These are phyloP conservation scores for Chroicocephalus ridibundus DNA, from an alignment of 2,113 vertebrate genomes.

Conservation along the genomic window DNA sequence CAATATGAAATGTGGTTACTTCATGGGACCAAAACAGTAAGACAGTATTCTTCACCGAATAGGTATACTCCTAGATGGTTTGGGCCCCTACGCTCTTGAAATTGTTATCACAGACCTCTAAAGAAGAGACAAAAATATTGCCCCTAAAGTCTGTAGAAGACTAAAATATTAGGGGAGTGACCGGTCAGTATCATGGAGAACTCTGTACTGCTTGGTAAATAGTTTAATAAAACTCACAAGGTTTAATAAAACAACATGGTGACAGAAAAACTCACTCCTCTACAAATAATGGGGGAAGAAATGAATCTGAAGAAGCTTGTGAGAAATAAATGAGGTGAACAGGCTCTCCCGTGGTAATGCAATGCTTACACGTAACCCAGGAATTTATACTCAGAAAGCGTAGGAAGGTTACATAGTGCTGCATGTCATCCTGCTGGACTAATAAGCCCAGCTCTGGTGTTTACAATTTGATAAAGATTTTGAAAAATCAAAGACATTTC, in stretches of 20 bases:
- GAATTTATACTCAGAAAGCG: not conserved
- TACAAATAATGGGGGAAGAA: not conserved
- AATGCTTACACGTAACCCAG: not conserved
- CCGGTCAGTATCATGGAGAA: not conserved
- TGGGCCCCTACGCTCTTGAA: not conserved
- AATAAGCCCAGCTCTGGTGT: not conserved
- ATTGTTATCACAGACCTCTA: not conserved
- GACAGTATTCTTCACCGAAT: not conserved
- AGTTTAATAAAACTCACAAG: not conserved
- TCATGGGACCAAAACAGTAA: not conserved
- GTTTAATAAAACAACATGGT: not conserved
- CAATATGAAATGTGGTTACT: not conserved
- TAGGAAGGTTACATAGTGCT: not conserved
- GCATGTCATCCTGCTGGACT: not conserved
- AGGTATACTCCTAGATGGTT: not conserved
- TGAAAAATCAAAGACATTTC: not conserved
- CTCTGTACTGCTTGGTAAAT: not conserved
- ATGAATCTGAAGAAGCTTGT: not conserved
- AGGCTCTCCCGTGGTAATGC: not conserved
- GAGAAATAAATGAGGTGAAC: not conserved
- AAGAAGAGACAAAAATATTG: not conserved
- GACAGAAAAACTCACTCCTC: not conserved
- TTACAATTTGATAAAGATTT: not conserved
- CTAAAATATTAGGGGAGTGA: not conserved
- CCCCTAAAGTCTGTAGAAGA: not conserved